phyloP scores from a whole-genome alignment of 2,797 vertebrate species.

The Poeciliopsis infans region DNA sequence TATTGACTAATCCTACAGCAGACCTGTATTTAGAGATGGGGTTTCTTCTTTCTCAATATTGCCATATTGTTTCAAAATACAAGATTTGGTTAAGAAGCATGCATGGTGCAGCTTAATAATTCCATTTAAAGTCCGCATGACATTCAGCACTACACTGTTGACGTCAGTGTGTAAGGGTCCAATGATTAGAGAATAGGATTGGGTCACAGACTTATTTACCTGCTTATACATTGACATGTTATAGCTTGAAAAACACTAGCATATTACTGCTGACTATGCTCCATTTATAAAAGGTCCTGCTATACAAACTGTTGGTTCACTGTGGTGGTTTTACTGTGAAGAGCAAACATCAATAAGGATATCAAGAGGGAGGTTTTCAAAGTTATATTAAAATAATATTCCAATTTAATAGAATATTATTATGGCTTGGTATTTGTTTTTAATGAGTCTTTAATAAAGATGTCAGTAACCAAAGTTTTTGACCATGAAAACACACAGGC shows the following conservation, averaged over 20 bases:
- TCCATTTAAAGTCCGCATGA: background rate
- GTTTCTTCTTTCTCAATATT: background rate
- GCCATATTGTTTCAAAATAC: background rate
- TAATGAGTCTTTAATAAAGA: background rate
- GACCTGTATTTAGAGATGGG: background rate
- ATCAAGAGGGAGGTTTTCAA: background rate
- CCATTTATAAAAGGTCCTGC: background rate
- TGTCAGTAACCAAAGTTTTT: background rate
- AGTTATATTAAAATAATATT: background rate
- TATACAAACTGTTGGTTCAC: background rate
- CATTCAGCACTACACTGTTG: background rate
- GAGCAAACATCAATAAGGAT: background rate
- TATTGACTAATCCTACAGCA: background rate
- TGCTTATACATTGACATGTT: constrained; percentile 3
- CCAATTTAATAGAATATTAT: background rate
- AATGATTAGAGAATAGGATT: constrained; percentile 8
- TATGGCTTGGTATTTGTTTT: background rate
- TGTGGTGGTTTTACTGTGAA: constrained; percentile 1
- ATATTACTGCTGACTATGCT: background rate
- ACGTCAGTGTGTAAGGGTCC: background rate
- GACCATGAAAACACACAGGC: background rate
- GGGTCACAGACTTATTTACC: constrained; percentile 4
- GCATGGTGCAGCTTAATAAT: background rate
- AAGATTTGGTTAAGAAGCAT: background rate
- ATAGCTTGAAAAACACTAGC: constrained; percentile 1